Base-by-base conservation (phyloP, 2,113 vertebrate genomes). In the Oryzias celebensis region DNA sequence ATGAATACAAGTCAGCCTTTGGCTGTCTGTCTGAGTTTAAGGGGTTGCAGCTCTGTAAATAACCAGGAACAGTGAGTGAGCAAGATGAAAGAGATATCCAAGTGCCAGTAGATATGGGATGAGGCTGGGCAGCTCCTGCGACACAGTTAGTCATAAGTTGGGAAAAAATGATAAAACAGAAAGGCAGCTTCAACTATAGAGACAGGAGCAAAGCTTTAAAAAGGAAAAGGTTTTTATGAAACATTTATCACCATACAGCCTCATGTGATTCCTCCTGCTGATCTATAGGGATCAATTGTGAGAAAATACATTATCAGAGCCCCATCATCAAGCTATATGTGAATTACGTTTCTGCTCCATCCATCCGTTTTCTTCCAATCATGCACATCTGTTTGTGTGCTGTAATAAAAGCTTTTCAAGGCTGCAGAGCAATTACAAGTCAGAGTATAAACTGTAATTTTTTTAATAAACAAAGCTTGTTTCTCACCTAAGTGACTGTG, bases 1-100 rank as follows among this genome's bases (percentile, higher is more conserved):
- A 87, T 81, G 82, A 89, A 88, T 89, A 82, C 75, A 84, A 86
- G 89, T 88, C 75, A 84, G 54, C 16, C 46, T 52, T 67, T 41
- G 58, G 51, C 72, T 64, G 76, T 71, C 78, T 81, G 57, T 75
- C 80, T 73, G 75, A 71, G 73, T 88, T 84, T 75, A 80, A 73
- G 64, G 67, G 80, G 71, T 79, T 77, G 74, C 52, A 58, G 72
- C 75, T 87, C n/a, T 14, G 75, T 83, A 84, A 91, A 85, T 85
- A 88, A 78, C 52, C 55, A 78, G 65, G 82, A 81, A 86, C 70
- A 79, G 85, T 77, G 66, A 62, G 65, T 16, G 36, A 62, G 41
- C 63, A 77, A 84, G 78, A 80, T 62, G 73, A 78, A 61, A 24
- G 68, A 75, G 77, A 73, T 65, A 75, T 78, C 69, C 20, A 56